Evolutionary conservation across 2,113 vertebrate genomes (phyloP).

Genomic region (Trematomus loennbergii): DNA sequence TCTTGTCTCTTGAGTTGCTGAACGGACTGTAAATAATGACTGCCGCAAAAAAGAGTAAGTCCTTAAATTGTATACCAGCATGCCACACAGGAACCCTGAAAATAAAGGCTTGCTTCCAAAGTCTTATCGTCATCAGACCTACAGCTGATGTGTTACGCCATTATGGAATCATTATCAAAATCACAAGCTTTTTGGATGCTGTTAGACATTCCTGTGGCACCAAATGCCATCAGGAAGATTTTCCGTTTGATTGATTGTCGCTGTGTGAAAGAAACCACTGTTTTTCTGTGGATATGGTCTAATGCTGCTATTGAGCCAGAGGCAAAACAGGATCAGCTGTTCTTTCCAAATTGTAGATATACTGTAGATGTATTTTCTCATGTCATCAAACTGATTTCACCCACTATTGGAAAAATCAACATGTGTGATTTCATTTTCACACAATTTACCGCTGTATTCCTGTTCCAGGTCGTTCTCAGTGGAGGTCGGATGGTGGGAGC

Average conservation of each 20-base stretch:
- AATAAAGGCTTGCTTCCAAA: too few relatives aligned
- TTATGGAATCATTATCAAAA: background rate
- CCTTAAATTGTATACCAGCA: too few relatives aligned
- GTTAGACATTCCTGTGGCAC: background rate
- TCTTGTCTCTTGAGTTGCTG: too few relatives aligned
- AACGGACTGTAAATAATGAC: too few relatives aligned
- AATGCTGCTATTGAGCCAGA: background rate
- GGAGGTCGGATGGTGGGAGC: conserved; percentile 93
- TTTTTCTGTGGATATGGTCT: conserved; percentile 2
- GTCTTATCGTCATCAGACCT: too few relatives aligned
- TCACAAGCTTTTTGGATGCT: background rate
- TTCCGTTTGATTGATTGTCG: background rate
- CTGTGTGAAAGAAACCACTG: conserved; percentile 15
- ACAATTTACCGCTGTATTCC: background rate
- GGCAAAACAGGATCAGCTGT: conserved; percentile 2
- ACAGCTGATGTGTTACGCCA: too few relatives aligned
- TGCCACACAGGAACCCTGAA: too few relatives aligned
- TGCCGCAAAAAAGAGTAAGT: too few relatives aligned
- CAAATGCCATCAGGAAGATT: background rate
- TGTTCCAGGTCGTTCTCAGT: conserved; percentile 85
- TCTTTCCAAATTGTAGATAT: background rate
- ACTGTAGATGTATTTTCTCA: background rate
- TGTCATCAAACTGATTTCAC: background rate
- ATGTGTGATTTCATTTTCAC: background rate
- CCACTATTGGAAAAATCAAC: background rate